phyloP scores from a whole-genome alignment of 2,113 vertebrate genomes.

The Piaya cayana region DNA sequence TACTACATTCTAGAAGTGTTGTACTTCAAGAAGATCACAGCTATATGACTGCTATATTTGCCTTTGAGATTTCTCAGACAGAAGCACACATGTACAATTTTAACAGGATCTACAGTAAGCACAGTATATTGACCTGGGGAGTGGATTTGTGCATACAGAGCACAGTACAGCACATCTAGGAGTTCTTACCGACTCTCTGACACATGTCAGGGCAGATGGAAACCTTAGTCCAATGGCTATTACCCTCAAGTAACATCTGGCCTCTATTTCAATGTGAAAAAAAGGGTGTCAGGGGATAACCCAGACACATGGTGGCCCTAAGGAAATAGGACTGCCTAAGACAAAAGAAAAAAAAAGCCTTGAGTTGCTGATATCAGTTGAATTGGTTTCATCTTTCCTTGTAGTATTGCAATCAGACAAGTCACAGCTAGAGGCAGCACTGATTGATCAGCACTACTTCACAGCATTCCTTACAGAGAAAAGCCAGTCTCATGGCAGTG shows the following conservation, averaged over 20 bases:
- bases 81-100: not conserved
- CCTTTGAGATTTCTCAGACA: not conserved
- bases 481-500: not conserved
- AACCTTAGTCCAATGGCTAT: not conserved
- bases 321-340: not conserved
- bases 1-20: not conserved
- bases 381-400: not conserved
- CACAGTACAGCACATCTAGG: not conserved
- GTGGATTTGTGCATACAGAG: not conserved
- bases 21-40: not conserved
- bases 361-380: not conserved
- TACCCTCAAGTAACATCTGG: not conserved
- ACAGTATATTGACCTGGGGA: not conserved
- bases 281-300: not conserved
- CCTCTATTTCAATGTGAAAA: not conserved
- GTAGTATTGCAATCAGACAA: not conserved
- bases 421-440: slow-evolving; percentile 26
- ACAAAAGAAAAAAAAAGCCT: no score
- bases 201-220: not conserved
- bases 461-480: not conserved
- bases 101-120: not conserved
- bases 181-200: not conserved
- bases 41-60: not conserved
- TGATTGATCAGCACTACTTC: slow-evolving; percentile 44
- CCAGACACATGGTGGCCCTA: not conserved